Evolutionary conservation across 2,888 invertebrate species (phyloP).

Genomic region (Empis stercorea): DNA sequence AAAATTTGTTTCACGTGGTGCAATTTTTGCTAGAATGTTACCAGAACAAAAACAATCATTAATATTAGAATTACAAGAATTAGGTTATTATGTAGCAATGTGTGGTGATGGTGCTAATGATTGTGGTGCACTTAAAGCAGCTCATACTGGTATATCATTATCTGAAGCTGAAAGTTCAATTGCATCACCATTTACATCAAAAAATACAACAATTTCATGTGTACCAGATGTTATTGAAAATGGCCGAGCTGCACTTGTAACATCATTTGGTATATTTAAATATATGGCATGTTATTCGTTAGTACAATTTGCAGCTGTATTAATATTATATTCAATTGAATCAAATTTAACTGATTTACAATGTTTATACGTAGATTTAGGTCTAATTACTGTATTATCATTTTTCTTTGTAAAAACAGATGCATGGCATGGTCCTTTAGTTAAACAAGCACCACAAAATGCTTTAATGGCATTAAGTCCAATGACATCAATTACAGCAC

Average conservation of each 20-base stretch:
- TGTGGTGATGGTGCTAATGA: constrained; percentile 94
- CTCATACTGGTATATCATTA: constrained; percentile 75
- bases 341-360: constrained; percentile 73
- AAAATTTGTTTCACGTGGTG: constrained; percentile 54
- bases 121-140: constrained; percentile 78
- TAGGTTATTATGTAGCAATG: constrained; percentile 77
- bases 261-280: constrained; percentile 88
- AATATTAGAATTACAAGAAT: constrained; percentile 64
- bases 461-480: constrained; percentile 61
- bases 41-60: constrained; percentile 88
- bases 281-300: constrained; percentile 91
- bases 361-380: constrained; percentile 76
- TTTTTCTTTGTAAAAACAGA: constrained; percentile 75
- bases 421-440: constrained; percentile 54
- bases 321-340: constrained; percentile 72
- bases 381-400: constrained; percentile 70
- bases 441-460: constrained; percentile 64
- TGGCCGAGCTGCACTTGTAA: constrained; percentile 79
- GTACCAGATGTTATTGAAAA: constrained; percentile 64
- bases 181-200: constrained; percentile 80
- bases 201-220: constrained; percentile 66
- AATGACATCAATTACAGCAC: constrained; percentile 54
- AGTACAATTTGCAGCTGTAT: constrained; percentile 76
- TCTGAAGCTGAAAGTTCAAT: constrained; percentile 85
- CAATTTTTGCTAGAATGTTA: constrained; percentile 81